Base-by-base conservation (phyloP, 2,888 invertebrate species). In the Agrilus cyanescens region DNA sequence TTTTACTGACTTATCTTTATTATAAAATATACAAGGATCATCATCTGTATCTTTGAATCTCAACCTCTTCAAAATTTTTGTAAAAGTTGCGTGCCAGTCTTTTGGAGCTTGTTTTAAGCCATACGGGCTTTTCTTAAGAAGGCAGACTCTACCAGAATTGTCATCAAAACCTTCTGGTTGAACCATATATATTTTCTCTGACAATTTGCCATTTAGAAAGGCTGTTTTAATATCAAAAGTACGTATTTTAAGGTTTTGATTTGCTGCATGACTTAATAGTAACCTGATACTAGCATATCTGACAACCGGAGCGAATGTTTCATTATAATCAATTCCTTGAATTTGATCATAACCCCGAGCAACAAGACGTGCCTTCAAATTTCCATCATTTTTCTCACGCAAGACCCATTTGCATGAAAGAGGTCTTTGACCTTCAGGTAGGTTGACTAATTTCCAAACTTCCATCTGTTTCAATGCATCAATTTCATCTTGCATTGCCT, bases 221-320 rank as follows among this genome's bases (percentile, higher is more conserved):
- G 46, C 49, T 16, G 48, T 46, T 13, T 50, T 50, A 18, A 46
- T 38, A 40, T 49, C 46, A 45, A 50, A 50, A 4, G 43, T 38
- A 29, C 31, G 29, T 29, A 50, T 12, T 18, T 47, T 39, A 38
- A 50, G 34, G 7, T 40, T 41, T 6, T 53, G 45, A 25, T 46
- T 46, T 6, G 53, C 54, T 37, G 50, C 53, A 32, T 47, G 29
- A 45, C 53, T 54, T 4, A 56, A 38, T 5, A 58, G 30, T 31
- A 54, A 38, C 42, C 53, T 43, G 43, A 57, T 53, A 4, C 49
- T 47, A 4, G 37, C 46, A 45, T 53, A 46, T 34, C 52, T 39
- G 34, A 53, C 57, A 8, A 57, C 59, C 18, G 57, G 56, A 48
- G 50, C 52, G 41, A 57, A 58, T 4, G 51, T 55, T 48, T 56